Conservation (phyloP, 2,113 vertebrate species). For the Pantherophis guttatus region DNA sequence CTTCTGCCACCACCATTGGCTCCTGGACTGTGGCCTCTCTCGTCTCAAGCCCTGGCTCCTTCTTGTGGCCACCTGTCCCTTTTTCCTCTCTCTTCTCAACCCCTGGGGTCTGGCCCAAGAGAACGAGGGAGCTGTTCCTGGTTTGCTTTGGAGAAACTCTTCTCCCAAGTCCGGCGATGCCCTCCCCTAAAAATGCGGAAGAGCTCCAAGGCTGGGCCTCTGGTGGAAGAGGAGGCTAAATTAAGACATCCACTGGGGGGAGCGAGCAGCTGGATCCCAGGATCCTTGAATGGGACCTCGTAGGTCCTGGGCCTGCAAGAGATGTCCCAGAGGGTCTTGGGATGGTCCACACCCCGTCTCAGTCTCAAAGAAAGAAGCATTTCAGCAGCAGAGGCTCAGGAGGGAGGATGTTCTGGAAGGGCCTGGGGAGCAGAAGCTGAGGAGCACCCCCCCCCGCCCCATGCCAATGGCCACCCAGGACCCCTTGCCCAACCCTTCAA, state of each 20-base stretch:
- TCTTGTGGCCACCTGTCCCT: background rate
- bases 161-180: background rate
- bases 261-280: background rate
- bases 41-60: background rate
- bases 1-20: no score
- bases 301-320: background rate
- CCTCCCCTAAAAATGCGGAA: background rate
- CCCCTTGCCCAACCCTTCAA: background rate
- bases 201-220: background rate
- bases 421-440: no score
- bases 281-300: background rate
- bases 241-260: background rate
- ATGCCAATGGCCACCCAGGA: background rate
- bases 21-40: no score
- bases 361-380: background rate
- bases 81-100: background rate
- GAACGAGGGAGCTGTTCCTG: background rate
- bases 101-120: background rate
- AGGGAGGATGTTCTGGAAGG: background rate
- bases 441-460: background rate
- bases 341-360: background rate
- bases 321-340: background rate
- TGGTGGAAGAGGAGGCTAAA: background rate
- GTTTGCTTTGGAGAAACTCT: background rate
- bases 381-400: background rate